Percentiles rank a stretch among this genome's conserved stretches.
These are phyloP conservation scores for Macrotrachela quadricornifera DNA, from an alignment of 1,140 invertebrate genomes.

Conservation along the genomic window DNA sequence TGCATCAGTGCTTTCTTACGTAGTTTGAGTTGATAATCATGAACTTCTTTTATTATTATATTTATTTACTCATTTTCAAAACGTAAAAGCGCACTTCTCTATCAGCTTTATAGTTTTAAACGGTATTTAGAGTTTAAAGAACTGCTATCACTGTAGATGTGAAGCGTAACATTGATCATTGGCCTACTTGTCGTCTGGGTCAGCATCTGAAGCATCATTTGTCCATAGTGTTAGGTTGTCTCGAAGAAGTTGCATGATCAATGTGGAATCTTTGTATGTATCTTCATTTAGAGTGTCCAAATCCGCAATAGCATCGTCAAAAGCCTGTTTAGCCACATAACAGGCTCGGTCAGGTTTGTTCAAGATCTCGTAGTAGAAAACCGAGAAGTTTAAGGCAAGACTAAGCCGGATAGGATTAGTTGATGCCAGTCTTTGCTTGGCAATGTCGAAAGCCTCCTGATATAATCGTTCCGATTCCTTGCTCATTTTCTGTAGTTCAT, in stretches of 20 bases:
- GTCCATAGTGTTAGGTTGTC: slow-evolving; percentile 98
- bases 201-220: slow-evolving; percentile 41
- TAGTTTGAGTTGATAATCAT: too few relatives aligned
- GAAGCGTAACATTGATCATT: too few relatives aligned
- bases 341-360: slow-evolving; percentile 94
- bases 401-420: slow-evolving; percentile 95
- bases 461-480: slow-evolving; percentile 95
- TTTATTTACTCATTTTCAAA: too few relatives aligned
- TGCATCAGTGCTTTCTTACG: too few relatives aligned
- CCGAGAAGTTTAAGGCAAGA: slow-evolving; percentile 92
- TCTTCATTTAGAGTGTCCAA: slow-evolving; percentile 92
- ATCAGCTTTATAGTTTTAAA: too few relatives aligned
- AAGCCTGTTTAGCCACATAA: slow-evolving; percentile 87
- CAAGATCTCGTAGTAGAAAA: slow-evolving; percentile 99
- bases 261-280: slow-evolving; percentile 95
- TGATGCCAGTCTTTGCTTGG: slow-evolving; percentile 88
- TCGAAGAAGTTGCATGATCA: slow-evolving; percentile 94
- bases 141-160: too few relatives aligned
- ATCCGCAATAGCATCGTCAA: slow-evolving; percentile 96
- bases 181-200: too few relatives aligned
- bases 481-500: slow-evolving; percentile 76
- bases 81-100: too few relatives aligned
- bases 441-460: slow-evolving; percentile 93
- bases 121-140: too few relatives aligned
- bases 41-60: too few relatives aligned